Percentiles rank a stretch among this genome's conserved stretches.
Evolutionary conservation across 2,797 vertebrate genomes (phyloP).

Genomic region (Lates japonicus): DNA sequence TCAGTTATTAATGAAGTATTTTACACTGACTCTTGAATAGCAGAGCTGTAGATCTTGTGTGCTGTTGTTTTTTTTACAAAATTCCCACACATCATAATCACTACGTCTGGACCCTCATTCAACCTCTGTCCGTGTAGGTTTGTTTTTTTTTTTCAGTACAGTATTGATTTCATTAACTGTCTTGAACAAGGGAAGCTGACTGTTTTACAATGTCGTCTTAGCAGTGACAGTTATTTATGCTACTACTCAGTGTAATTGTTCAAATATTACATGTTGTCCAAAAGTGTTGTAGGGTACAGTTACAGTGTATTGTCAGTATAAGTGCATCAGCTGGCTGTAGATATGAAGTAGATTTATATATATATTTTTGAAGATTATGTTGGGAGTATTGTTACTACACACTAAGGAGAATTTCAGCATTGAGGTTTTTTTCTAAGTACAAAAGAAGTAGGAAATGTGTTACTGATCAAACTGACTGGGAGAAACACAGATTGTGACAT

Average conservation of each 20-base stretch:
- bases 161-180: slow-evolving; percentile 20
- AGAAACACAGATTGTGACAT: slow-evolving; percentile 25
- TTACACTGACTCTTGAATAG: slow-evolving; percentile 27
- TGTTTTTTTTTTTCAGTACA: neutral
- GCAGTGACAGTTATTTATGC: slow-evolving; percentile 61
- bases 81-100: neutral
- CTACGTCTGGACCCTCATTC: slow-evolving; percentile 29
- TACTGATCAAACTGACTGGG: slow-evolving; percentile 39
- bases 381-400: slow-evolving; percentile 50
- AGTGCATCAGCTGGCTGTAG: slow-evolving; percentile 66
- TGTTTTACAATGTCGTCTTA: slow-evolving; percentile 39
- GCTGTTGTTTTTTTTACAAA: neutral
- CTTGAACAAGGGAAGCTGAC: slow-evolving; percentile 57
- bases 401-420: slow-evolving; percentile 28
- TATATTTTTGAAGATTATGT: slow-evolving; percentile 57
- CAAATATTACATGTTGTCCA: slow-evolving; percentile 44
- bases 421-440: slow-evolving; percentile 48
- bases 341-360: slow-evolving; percentile 70
- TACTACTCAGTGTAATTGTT: slow-evolving; percentile 53
- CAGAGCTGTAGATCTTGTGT: slow-evolving; percentile 12
- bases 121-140: slow-evolving; percentile 22
- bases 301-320: slow-evolving; percentile 51
- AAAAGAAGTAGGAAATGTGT: slow-evolving; percentile 27
- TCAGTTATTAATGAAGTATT: slow-evolving; percentile 29
- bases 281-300: slow-evolving; percentile 54